Evolutionary conservation across 2,113 vertebrate genomes (phyloP), one percentile per base, ranked within the genome.

Genomic region (Podarcis muralis): DNA sequence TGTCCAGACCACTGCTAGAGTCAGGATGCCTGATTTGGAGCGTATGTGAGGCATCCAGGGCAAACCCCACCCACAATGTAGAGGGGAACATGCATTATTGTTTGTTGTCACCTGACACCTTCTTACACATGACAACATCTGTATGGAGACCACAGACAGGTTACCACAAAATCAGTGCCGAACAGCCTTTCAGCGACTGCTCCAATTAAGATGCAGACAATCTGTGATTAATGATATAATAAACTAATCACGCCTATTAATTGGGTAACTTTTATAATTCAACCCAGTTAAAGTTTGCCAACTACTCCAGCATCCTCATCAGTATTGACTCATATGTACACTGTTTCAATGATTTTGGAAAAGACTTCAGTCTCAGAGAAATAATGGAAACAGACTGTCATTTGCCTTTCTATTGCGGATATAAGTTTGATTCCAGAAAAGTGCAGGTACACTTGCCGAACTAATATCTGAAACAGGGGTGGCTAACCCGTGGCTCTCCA

Each of bases 251-350:
- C 16, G 59, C 77, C 66, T 81, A 71, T 81, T 37, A 69, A 81
- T 59, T 1, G 23, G 77, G 37, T 87, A 80, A 87, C 66, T 80
- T 69, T 81, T 59, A 59, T 43, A 81, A 59, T 32, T 57, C 43
- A 81, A 87, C 86, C 86, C 71, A 57, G 48, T 57, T 57, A 81
- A 87, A 37, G 35, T 62, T 76, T 85, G 53, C 84, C 84, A 85
- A 40, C 72, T 71, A 35, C 30, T 72, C 13, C 16, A 37, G 77
- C 77, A 87, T 15, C n/a, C 77, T 23, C 43, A 81, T 30, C 59
- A 66, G n/a, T 81, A 81, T 57, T 72, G 43, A 71, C 81, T 87
- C 66, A 80, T 87, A 80, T 71, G 76, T 32, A 71, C 27, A 80
- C 40, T 57, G 65, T 22, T 53, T 69, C 76, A 71, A 81, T 71